A percentile compares a stretch with the other conserved stretches of the same genome.
Conservation (phyloP, 2,113 vertebrate species). For the Lepisosteus osseus region DNA sequence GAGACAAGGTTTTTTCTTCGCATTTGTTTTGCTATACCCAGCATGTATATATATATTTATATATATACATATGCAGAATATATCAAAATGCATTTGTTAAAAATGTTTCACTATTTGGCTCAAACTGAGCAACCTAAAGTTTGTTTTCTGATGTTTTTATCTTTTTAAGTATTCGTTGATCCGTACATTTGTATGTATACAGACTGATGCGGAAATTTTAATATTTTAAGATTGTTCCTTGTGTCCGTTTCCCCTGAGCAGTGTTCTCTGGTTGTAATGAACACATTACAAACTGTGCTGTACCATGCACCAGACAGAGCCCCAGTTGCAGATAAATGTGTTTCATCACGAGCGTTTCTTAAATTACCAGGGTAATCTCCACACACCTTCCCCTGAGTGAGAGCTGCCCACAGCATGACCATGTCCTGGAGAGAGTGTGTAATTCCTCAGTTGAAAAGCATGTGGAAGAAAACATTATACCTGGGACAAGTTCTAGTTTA, state of each 20-base stretch:
- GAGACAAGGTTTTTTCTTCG: too few species aligned
- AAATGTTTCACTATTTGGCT: slow-evolving; percentile 78
- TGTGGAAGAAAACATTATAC: too few species aligned
- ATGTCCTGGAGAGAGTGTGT: too few species aligned
- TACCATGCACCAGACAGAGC: not conserved
- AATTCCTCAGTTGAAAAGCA: too few species aligned
- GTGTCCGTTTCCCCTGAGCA: not conserved
- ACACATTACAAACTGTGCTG: not conserved
- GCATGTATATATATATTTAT: slow-evolving; percentile 33
- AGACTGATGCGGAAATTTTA: not conserved
- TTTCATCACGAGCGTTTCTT: too few species aligned
- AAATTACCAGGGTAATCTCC: too few species aligned
- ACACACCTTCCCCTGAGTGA: too few species aligned
- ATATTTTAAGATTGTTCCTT: too few species aligned
- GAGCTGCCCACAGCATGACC: too few species aligned
- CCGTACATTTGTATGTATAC: slow-evolving; percentile 11
- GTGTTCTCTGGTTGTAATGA: not conserved
- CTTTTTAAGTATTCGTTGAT: slow-evolving; percentile 12
- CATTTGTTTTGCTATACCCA: slow-evolving; percentile 27
- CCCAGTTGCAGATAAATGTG: too few species aligned
- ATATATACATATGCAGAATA: slow-evolving; percentile 46
- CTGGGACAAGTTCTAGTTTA: too few species aligned
- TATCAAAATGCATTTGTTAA: slow-evolving; percentile 75
- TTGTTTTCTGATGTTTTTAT: slow-evolving; percentile 10
- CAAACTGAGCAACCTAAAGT: slow-evolving; percentile 65